Percentiles rank a stretch among this genome's conserved stretches.
These are phyloP conservation scores for Panorpa germanica DNA, from an alignment of 2,888 invertebrate genomes.

Conservation along the genomic window DNA sequence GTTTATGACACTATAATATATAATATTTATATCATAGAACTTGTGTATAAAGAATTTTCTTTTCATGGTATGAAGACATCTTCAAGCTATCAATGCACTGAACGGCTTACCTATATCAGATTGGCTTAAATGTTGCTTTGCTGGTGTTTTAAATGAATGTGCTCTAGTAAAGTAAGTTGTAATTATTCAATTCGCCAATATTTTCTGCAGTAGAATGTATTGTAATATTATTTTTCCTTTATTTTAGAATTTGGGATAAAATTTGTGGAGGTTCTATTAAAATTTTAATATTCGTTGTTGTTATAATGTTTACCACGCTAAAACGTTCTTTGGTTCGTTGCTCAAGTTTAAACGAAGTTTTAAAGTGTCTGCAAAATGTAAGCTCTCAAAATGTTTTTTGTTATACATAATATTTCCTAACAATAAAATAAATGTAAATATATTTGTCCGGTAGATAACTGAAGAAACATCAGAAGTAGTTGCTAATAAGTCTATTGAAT, in stretches of 20 bases:
- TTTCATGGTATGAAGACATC: conserved; percentile 26
- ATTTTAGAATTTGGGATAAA: conserved; percentile 72
- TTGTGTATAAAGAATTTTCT: conserved; percentile 9
- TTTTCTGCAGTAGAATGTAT: too few relatives aligned
- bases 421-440: conserved; percentile 7
- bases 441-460: conserved; percentile 34
- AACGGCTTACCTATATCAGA: conserved; percentile 45
- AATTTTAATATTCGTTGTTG: conserved; percentile 60
- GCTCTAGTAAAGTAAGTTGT: conserved; percentile 57
- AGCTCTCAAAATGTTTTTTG: conserved; percentile 14
- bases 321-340: conserved; percentile 45
- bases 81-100: conserved; percentile 42
- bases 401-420: conserved; percentile 4
- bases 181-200: too few relatives aligned
- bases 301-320: conserved; percentile 51
- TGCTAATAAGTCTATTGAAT: conserved; percentile 68
- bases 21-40: conserved; percentile 6
- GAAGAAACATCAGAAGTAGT: conserved; percentile 67
- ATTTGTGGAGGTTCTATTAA: conserved; percentile 69
- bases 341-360: conserved; percentile 33
- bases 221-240: conserved; percentile 11
- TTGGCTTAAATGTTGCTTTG: conserved; percentile 74
- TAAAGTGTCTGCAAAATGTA: conserved; percentile 49
- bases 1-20: conserved; percentile 3
- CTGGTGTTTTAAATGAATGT: conserved; percentile 57